Evolutionary conservation across 92 coral and sea anemone species (phyloP).

Genomic region (Heliopora coerulea): DNA sequence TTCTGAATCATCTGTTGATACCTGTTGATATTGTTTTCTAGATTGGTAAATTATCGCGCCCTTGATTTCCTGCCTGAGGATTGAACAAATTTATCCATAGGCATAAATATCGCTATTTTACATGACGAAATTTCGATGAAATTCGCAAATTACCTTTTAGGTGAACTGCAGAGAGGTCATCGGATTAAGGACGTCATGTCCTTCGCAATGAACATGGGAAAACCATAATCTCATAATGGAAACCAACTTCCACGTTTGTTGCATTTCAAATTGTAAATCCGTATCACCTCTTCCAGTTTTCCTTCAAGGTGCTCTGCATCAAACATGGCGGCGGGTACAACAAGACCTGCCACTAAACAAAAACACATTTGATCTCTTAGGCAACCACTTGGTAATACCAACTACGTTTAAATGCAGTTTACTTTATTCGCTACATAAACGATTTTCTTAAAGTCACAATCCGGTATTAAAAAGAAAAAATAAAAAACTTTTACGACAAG

Average conservation of each 20-base stretch:
- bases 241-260: not conserved
- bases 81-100: not conserved
- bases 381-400: not conserved
- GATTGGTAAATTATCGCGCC: not conserved
- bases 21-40: not conserved
- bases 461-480: conserved; percentile 33
- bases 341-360: not conserved
- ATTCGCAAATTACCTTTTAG: not conserved
- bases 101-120: conserved; percentile 4
- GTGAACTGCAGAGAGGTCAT: conserved; percentile 9
- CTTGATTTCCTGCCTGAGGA: not conserved
- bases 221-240: not conserved
- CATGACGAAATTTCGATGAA: not conserved
- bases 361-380: not conserved
- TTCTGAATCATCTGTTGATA: not conserved
- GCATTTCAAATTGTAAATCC: not conserved
- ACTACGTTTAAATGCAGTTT: conserved; percentile 28
- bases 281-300: not conserved
- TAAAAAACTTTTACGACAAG: conserved; percentile 43
- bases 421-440: conserved; percentile 35
- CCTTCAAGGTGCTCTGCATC: not conserved
- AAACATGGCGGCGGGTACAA: not conserved
- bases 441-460: conserved; percentile 43
- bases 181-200: not conserved
- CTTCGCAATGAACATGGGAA: not conserved